These are phyloP conservation scores for Tragopan temminckii DNA, from an alignment of 2,797 vertebrate species.

Conservation along the genomic window DNA sequence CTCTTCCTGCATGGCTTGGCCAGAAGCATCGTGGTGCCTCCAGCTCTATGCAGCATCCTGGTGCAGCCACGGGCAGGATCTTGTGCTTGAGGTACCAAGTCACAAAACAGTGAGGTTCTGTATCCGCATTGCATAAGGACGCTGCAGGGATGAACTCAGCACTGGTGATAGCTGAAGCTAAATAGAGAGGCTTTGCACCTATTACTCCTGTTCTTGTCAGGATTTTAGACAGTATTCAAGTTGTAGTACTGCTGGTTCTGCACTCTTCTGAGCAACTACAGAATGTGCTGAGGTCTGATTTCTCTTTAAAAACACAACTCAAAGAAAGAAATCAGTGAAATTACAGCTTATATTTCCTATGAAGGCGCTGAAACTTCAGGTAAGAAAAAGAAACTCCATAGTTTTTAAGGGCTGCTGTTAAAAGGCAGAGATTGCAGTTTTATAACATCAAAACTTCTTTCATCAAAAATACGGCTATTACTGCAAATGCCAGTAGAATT, in stretches of 20 bases:
- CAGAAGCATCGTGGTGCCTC: fast-evolving
- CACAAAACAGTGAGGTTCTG: neutral
- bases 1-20: neutral
- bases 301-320: conserved; percentile 25
- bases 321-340: conserved; percentile 24
- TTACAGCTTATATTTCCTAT: neutral
- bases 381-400: conserved; percentile 2
- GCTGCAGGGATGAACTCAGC: conserved; percentile 10
- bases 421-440: conserved; percentile 8
- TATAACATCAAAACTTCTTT: neutral
- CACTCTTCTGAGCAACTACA: conserved; percentile 2
- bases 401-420: neutral
- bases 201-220: conserved; percentile 50
- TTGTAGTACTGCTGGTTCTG: conserved; percentile 43
- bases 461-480: neutral
- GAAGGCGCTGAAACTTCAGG: neutral
- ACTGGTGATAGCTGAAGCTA: neutral
- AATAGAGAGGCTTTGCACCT: conserved; percentile 15
- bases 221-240: conserved; percentile 26
- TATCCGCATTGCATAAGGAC: neutral
- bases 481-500: neutral
- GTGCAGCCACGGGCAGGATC: neutral
- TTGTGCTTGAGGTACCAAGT: neutral
- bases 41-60: neutral
- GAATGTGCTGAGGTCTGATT: conserved; percentile 15